Evolutionary conservation across 1,140 invertebrate genomes (phyloP), one percentile per base, ranked within the genome.

Genomic region (Hyposmocoma kahamanoa): DNA sequence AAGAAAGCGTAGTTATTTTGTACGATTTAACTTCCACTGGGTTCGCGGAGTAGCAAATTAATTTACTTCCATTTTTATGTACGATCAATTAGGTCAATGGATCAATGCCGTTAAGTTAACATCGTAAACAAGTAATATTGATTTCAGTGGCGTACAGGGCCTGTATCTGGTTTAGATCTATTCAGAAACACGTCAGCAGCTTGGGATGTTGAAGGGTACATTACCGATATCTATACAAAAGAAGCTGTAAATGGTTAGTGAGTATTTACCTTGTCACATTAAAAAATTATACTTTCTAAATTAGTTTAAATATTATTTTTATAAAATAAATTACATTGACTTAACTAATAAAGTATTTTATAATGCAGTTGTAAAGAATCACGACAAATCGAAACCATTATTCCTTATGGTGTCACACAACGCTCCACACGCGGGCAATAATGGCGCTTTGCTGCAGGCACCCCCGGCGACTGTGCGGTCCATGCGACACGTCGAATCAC

Each of bases 361-460:
- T n/a, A n/a, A 34, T 66, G 30, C 50, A 84, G 81, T 95, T 0
- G 95, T 97, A 22, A 69, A 88, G 6, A 66, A 87, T 1, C 93
- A 96, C 58, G 72, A 92, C 28, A 59, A 53, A 11, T 61, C 59
- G 0, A 38, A 59, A 4, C 94, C 95, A 0, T 71, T 97, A 47
- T 96, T 96, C 66, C 73, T 97, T n/a, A 91, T 94, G 56, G 55
- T 97, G 21, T 89, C 91, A 0, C 94, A 97, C 72, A 87, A 94
- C 32, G 95, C 95, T 0, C 91, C 92, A 0, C 81, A 84, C 43
- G 74, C 81, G 0, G 81, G 78, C 15, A 84, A 82, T 41, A 36
- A 49, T 0, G 81, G 74, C 0, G 71, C 59, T 0, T 49, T 56
- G 0, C 43, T 84, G 10, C 81, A 84, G 42, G 76, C 78, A 1